A percentile compares a stretch with the other conserved stretches of the same genome.
These are phyloP conservation scores for Pocillopora verrucosa DNA, from an alignment of 64 coral and sea anemone species.

Conservation along the genomic window DNA sequence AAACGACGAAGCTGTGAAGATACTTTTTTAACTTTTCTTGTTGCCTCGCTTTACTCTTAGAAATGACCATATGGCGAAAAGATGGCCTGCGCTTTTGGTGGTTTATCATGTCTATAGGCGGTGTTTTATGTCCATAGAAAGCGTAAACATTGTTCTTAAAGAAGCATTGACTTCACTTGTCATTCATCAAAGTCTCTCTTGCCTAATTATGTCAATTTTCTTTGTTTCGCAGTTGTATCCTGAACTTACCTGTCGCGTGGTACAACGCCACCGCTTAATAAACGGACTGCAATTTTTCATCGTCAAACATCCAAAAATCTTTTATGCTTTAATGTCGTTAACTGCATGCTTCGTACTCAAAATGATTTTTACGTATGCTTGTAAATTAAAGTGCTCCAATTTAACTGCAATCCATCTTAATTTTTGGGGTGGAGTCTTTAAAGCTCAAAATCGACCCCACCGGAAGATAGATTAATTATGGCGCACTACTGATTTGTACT, in stretches of 20 bases:
- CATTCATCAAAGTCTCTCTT: constrained; percentile 13
- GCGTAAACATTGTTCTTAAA: constrained; percentile 35
- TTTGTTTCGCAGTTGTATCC: background rate
- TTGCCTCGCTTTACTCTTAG: too few relatives aligned
- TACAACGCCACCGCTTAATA: background rate
- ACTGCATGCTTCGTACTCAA: background rate
- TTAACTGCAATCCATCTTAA: constrained; percentile 50
- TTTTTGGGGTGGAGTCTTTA: constrained; percentile 28
- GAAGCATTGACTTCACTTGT: constrained; percentile 23
- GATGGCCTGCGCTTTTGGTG: background rate
- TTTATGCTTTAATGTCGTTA: background rate
- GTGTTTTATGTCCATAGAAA: constrained; percentile 12
- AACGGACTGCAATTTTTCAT: background rate
- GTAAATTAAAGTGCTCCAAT: constrained; percentile 3
- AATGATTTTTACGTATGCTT: background rate
- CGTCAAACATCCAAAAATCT: background rate
- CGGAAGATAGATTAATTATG: constrained; percentile 32
- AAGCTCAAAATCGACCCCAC: constrained; percentile 3
- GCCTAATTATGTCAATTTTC: constrained; percentile 22
- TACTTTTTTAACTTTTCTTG: background rate
- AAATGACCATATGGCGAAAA: constrained; percentile 13
- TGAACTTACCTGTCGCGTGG: background rate
- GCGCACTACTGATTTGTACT: constrained; percentile 5
- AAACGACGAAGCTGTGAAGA: background rate
- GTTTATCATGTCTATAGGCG: constrained; percentile 5